A percentile compares a stretch with the other conserved stretches of the same genome.
Evolutionary conservation across 1,140 invertebrate species (phyloP).

Genomic region (Battus philenor): DNA sequence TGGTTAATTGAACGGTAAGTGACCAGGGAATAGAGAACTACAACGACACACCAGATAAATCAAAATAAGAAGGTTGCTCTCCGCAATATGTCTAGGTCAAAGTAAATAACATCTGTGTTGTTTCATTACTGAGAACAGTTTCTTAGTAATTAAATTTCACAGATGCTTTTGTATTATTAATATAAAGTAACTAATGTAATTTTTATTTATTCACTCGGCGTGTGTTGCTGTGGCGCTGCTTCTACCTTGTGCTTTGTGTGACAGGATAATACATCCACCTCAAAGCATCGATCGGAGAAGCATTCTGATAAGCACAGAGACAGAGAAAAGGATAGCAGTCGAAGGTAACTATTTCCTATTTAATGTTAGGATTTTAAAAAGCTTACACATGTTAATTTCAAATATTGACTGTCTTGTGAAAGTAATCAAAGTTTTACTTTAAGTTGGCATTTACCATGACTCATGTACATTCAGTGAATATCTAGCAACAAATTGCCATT

Average conservation of each 20-base stretch:
- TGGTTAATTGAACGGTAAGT: constrained; percentile 75
- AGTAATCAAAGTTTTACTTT: too few species aligned
- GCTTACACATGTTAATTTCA: neutral
- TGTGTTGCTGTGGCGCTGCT: constrained; percentile 76
- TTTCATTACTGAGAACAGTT: constrained; percentile 33
- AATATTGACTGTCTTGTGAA: too few species aligned
- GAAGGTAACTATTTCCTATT: constrained; percentile 40
- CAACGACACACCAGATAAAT: constrained; percentile 40
- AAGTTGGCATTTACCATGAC: too few species aligned
- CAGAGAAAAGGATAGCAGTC: constrained; percentile 47
- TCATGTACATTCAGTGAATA: too few species aligned
- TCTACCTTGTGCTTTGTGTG: constrained; percentile 78
- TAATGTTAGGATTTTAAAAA: neutral
- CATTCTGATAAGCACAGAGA: constrained; percentile 73
- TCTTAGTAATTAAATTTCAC: constrained; percentile 48
- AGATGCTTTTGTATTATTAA: constrained; percentile 45
- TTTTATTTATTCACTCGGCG: constrained; percentile 76
- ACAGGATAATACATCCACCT: constrained; percentile 76
- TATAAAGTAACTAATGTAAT: constrained; percentile 70
- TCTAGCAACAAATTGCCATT: too few species aligned
- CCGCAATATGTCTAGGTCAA: constrained; percentile 51
- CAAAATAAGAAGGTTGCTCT: constrained; percentile 27
- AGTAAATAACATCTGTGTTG: constrained; percentile 45
- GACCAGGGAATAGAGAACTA: constrained; percentile 49
- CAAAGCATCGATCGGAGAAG: constrained; percentile 75